Base-by-base conservation (phyloP, 2,888 invertebrate genomes). In the Sturmia bella region DNA sequence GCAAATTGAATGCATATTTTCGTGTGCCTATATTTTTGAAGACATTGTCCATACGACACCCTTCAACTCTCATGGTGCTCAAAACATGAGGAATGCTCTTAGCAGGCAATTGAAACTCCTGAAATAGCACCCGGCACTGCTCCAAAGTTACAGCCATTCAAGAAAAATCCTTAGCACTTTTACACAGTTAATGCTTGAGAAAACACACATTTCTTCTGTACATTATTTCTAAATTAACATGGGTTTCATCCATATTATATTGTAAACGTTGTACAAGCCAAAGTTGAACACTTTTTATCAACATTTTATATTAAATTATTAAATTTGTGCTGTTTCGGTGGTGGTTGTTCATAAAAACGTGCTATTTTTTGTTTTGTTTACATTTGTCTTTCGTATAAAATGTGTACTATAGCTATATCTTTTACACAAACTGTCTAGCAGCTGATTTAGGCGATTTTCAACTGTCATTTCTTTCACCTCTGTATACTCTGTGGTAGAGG, bases 121-220 rank as follows among this genome's bases (percentile, higher is more conserved):
- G 92, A 0, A 94, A 93, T 50, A 97, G 92, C 75, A 96, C 95
- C 75, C 94, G 94, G 85, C 94, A 95, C 90, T 99, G 98, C 90
- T 99, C 99, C 84, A 99, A 91, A 0, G 99, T 99, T 21, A 98
- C 96, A 0, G 97, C 95, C 99, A 99, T 99, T 12, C 97, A 96
- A 0, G 99, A 99, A 70, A 99, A 93, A 91, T 99, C 99, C 92
- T 99, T 99, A 85, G 97, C 99, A 92, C 98, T 98, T 92, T 99
- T 99, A 91, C 99, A 99, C 93, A 1, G 98, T 96, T 66, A 98
- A 88, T 84, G 97, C 96, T 91, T 98, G 98, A 3, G 97, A 89
- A 97, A 97, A 89, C 97, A 97, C 15, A 96, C 96, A 90, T 98
- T 97, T 72, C 98, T 92, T 43, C 98, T 92, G 77, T 97, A 97